Base-by-base conservation (phyloP, 2,888 invertebrate genomes). In the Cephus pulcher region DNA sequence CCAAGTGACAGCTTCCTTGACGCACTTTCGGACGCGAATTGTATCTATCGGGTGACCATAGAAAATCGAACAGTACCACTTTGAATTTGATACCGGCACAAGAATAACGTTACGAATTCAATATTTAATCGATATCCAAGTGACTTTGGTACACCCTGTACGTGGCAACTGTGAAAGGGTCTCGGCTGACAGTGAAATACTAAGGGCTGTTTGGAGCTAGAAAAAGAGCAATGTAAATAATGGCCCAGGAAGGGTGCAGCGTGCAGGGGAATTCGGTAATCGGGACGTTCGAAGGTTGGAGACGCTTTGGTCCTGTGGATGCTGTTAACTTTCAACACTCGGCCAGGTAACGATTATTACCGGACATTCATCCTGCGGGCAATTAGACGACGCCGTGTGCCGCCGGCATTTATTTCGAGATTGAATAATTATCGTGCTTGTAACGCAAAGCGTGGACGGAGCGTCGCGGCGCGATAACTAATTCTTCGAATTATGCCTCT, bases 21-120 rank as follows among this genome's bases (percentile, higher is more conserved):
- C 73, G 75, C 68, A 40, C 78, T 78, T 74, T 74, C 74, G 76
- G 74, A 71, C 56, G 75, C 56, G 56, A 56, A 23, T 23, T 1
- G 23, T 56, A 23, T 56, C 56, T 9, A 56, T 0, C 1, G 56
- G 56, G 56, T 56, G 56, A 56, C 56, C 23, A 23, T 56, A 56
- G 23, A 56, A 56, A 56, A 56, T 56, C 2, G 23, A 23, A 56
- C 9, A 23, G 56, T 40, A 0, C 6, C 4, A 40, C 9, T 40
- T 4, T 4, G 40, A 40, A 15, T 15, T 40, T 15, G 40, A 40
- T 40, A 40, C 40, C 40, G 1, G 15, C 15, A 0, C 15, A 6
- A 15, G 15, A 6, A 15, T 4, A 15, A 6, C 40, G 40, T 15
- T 56, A 56, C 23, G 9, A 56, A 2, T 23, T 23, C 56, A 56